Evolutionary conservation across 2,797 vertebrate species (phyloP).

Genomic region (Microhierax caerulescens): DNA sequence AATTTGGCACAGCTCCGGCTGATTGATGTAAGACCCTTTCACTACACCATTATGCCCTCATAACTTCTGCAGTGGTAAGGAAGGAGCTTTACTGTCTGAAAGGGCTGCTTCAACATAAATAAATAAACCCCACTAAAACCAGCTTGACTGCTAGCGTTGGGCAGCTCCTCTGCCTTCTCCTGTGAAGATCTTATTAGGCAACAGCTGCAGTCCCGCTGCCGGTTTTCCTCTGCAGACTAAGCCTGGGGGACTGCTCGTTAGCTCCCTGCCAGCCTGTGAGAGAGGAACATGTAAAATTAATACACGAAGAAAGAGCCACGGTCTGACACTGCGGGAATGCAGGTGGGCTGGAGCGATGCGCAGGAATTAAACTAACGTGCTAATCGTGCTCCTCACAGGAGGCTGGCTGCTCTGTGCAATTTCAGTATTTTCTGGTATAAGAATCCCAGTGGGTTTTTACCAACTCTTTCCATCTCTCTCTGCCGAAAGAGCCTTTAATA

Average conservation of each 20-base stretch:
- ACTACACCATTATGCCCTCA: background rate
- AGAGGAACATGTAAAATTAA: conserved; percentile 68
- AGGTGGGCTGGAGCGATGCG: conserved; percentile 55
- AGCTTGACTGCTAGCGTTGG: background rate
- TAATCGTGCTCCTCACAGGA: background rate
- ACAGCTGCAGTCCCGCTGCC: conserved; percentile 38
- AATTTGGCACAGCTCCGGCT: background rate
- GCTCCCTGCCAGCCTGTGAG: conserved; percentile 62
- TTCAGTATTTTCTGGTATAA: background rate
- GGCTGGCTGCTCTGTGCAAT: background rate
- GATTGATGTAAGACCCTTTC: background rate
- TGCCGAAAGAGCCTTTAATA: background rate
- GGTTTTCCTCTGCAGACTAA: conserved; percentile 45
- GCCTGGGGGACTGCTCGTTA: conserved; percentile 61
- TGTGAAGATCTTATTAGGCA: conserved; percentile 26
- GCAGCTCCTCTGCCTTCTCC: background rate
- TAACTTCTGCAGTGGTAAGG: background rate
- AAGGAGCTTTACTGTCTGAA: background rate
- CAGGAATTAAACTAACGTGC: conserved; percentile 6
- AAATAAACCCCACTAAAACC: conserved; percentile 5
- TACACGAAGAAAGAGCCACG: conserved; percentile 40
- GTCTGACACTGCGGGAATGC: conserved; percentile 74
- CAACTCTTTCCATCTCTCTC: background rate
- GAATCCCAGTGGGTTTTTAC: background rate
- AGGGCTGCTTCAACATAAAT: background rate